Conservation (phyloP, 1,140 invertebrate genomes). For the Sycophila sp. region DNA sequence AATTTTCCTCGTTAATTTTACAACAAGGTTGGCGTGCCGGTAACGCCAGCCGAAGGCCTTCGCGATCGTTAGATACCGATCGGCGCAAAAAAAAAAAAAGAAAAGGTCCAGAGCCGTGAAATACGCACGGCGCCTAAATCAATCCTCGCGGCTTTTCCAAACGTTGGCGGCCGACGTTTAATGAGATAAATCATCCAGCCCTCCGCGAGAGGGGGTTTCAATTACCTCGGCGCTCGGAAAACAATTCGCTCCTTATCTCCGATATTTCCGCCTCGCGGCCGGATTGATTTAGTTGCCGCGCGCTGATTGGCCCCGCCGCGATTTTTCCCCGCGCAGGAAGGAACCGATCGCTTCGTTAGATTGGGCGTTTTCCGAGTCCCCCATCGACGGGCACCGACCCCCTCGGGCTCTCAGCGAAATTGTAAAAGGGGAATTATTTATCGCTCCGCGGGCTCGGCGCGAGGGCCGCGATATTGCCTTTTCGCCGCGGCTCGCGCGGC, state of each 20-base stretch:
- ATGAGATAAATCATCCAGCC: slow-evolving; percentile 33
- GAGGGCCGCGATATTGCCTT: background rate
- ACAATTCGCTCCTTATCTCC: background rate
- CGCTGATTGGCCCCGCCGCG: background rate
- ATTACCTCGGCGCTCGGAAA: slow-evolving; percentile 1
- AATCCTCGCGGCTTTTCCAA: slow-evolving; percentile 9
- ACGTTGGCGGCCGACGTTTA: background rate
- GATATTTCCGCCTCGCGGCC: background rate
- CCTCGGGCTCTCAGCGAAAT: background rate
- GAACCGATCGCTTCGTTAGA: too few relatives aligned
- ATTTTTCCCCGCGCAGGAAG: background rate
- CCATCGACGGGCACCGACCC: slow-evolving; percentile 5
- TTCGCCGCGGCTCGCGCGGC: background rate
- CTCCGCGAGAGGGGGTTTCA: slow-evolving; percentile 12
- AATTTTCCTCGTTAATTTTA: too few relatives aligned
- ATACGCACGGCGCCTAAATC: slow-evolving; percentile 27
- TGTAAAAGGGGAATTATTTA: slow-evolving; percentile 14
- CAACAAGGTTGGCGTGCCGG: too few relatives aligned
- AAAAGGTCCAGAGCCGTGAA: slow-evolving; percentile 18
- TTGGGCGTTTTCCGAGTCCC: too few relatives aligned
- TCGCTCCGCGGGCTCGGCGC: too few relatives aligned
- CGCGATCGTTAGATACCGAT: slow-evolving; percentile 14
- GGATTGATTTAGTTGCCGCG: background rate
- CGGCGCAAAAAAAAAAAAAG: too few relatives aligned
- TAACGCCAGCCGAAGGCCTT: too few relatives aligned